A percentile compares a stretch with the other conserved stretches of the same genome.
phyloP scores from a whole-genome alignment of 1,140 invertebrate genomes.

The Bilobella aurantiaca region DNA sequence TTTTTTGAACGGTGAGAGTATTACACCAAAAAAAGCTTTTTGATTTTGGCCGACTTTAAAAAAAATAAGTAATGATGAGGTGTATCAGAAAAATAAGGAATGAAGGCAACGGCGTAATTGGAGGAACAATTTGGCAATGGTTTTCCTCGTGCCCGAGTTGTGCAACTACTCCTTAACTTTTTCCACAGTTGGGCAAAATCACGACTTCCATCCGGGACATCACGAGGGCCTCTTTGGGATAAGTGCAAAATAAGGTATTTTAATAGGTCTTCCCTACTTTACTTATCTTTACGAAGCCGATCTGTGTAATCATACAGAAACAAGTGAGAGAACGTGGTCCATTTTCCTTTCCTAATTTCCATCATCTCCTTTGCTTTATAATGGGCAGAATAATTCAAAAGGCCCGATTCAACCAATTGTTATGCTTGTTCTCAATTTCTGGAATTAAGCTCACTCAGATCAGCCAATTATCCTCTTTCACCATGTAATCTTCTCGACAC shows the following conservation, averaged over 20 bases:
- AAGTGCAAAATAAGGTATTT: conserved; percentile 6
- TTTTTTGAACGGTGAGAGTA: not conserved
- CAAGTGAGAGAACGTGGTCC: too few relatives aligned
- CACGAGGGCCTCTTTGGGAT: not conserved
- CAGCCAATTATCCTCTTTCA: conserved; percentile 6
- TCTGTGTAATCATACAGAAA: not conserved
- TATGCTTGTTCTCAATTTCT: not conserved
- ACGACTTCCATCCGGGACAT: not conserved
- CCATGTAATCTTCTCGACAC: conserved; percentile 8
- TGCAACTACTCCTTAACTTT: not conserved
- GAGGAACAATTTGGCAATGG: conserved; percentile 1
- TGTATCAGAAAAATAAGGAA: not conserved
- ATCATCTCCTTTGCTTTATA: not conserved
- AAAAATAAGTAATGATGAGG: not conserved
- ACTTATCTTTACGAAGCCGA: not conserved
- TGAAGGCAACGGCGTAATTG: not conserved
- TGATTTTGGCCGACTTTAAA: not conserved
- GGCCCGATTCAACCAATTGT: too few relatives aligned
- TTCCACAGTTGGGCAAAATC: not conserved
- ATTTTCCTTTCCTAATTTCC: too few relatives aligned
- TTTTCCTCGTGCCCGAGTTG: not conserved
- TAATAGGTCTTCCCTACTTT: not conserved
- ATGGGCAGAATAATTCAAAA: not conserved
- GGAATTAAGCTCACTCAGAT: not conserved
- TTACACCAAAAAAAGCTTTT: not conserved